These are phyloP conservation scores for Pseudomyrmex gracilis DNA, from an alignment of 1,140 invertebrate genomes.

Conservation along the genomic window DNA sequence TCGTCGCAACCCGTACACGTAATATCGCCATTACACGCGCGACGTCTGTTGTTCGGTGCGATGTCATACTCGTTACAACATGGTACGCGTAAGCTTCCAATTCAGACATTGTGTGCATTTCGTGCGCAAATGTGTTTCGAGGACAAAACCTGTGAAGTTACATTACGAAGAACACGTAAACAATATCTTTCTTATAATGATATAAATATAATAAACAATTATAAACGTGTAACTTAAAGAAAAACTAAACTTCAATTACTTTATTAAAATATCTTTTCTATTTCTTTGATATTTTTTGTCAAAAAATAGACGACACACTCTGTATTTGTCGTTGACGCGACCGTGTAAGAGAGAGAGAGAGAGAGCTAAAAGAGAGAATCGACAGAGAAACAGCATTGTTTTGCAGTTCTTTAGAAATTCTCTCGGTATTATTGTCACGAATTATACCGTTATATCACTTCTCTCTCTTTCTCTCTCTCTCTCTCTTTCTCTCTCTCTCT, in stretches of 20 bases:
- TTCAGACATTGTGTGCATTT: constrained; percentile 12
- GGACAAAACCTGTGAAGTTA: not conserved
- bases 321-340: not conserved
- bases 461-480: not conserved
- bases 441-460: constrained; percentile 69
- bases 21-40: constrained; percentile 25
- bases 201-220: no score
- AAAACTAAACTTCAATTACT: no score
- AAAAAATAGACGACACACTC: no score
- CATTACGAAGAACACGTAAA: no score
- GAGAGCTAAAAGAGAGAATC: constrained; percentile 35
- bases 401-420: constrained; percentile 72
- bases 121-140: not conserved
- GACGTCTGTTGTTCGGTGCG: constrained; percentile 10
- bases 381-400: constrained; percentile 70
- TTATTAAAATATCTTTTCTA: not conserved
- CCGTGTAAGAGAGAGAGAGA: constrained; percentile 45
- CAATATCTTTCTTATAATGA: no score
- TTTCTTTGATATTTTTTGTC: not conserved
- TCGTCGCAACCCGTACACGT: constrained; percentile 31
- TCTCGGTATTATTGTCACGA: constrained; percentile 71
- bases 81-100: constrained; percentile 19
- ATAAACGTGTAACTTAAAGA: no score
- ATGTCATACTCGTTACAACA: constrained; percentile 53
- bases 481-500: not conserved